Evolutionary conservation across 2,113 vertebrate genomes (phyloP).

Genomic region (Ciconia maguari): DNA sequence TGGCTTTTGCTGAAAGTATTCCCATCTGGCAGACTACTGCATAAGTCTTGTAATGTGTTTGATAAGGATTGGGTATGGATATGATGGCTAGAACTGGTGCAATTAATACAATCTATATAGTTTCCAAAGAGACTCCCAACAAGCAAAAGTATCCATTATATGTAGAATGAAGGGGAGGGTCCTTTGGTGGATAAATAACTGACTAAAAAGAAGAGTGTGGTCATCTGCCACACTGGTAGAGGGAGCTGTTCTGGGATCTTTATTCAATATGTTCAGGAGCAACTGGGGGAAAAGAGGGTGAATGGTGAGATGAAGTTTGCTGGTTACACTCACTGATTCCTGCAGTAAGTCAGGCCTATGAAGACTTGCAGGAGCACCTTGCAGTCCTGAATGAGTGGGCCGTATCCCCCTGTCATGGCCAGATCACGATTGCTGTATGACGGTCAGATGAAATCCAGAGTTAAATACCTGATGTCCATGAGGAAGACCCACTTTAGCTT

Average conservation of each 20-base stretch:
- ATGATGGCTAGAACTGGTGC: background rate
- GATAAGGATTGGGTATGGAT: background rate
- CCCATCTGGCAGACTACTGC: background rate
- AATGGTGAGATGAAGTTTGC: background rate
- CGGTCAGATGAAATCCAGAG: background rate
- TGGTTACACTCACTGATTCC: background rate
- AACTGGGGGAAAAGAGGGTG: background rate
- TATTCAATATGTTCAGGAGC: background rate
- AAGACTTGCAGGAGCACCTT: background rate
- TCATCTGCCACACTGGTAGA: background rate
- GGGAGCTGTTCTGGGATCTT: background rate
- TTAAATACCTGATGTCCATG: rapidly evolving
- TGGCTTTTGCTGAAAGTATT: background rate
- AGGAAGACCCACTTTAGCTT: background rate
- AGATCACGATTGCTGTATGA: rapidly evolving
- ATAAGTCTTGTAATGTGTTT: background rate
- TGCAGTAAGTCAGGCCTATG: background rate
- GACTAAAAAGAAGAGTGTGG: background rate
- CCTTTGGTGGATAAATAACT: background rate
- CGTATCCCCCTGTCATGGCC: background rate
- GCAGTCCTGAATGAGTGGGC: background rate
- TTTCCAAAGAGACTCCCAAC: background rate
- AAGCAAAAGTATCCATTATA: background rate
- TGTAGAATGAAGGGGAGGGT: background rate
- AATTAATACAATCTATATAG: background rate